These are phyloP conservation scores for Actinia equina DNA, from an alignment of 64 coral and sea anemone species.

Conservation along the genomic window DNA sequence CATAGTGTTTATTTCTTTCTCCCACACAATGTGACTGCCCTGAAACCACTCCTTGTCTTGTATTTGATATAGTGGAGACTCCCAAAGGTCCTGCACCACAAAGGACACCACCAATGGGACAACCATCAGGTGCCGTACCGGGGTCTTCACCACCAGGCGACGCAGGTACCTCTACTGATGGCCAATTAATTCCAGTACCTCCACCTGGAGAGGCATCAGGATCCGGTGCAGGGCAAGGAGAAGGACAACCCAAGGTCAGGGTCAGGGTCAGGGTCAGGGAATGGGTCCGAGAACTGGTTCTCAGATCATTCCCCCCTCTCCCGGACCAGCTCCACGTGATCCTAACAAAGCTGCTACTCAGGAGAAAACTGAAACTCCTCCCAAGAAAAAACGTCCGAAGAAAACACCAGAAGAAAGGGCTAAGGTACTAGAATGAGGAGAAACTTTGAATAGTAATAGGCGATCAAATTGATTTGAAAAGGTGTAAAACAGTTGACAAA, in stretches of 20 bases:
- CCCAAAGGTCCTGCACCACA: not conserved
- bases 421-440: not conserved
- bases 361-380: not conserved
- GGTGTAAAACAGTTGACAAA: too few species aligned
- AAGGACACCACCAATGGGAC: slow-evolving; percentile 15
- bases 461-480: not conserved
- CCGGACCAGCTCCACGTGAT: slow-evolving; percentile 17
- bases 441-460: not conserved
- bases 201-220: not conserved
- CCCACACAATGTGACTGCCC: not conserved
- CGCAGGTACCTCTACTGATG: not conserved
- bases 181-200: not conserved
- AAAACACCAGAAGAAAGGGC: slow-evolving; percentile 32
- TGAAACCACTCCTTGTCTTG: not conserved
- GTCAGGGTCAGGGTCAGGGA: not conserved
- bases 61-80: not conserved
- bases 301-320: slow-evolving; percentile 13
- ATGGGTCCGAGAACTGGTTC: not conserved
- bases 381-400: slow-evolving; percentile 13
- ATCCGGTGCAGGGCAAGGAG: not conserved
- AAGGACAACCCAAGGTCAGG: not conserved
- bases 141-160: not conserved
- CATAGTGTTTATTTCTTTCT: too few species aligned
- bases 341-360: not conserved
- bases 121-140: not conserved